These are phyloP conservation scores for Drosophila cognata DNA, from an alignment of 2,888 invertebrate species.

Conservation along the genomic window DNA sequence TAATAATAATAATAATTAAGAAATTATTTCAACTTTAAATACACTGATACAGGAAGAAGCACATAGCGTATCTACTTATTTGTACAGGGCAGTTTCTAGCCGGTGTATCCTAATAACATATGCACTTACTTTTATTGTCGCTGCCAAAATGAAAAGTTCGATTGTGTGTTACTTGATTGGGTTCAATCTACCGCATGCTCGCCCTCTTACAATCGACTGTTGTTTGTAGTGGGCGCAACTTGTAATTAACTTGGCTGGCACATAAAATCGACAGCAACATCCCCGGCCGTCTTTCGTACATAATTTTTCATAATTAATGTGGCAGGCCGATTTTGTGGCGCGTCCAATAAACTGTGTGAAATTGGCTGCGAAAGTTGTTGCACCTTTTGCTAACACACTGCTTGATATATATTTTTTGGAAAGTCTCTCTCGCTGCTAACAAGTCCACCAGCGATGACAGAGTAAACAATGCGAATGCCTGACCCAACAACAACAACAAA, in stretches of 20 bases:
- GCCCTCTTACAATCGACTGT: conserved; percentile 29
- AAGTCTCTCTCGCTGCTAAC: conserved; percentile 21
- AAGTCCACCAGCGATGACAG: conserved; percentile 29
- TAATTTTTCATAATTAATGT: conserved; percentile 69
- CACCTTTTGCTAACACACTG: conserved; percentile 21
- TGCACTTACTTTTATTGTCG: conserved; percentile 56
- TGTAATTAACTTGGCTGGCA: conserved; percentile 76
- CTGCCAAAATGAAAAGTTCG: conserved; percentile 69
- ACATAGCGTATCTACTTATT: no score
- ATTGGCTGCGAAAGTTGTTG: conserved; percentile 68
- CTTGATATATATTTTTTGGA: conserved; percentile 24
- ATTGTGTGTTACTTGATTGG: conserved; percentile 75
- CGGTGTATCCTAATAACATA: background rate
- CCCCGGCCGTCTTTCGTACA: conserved; percentile 48
- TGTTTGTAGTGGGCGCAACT: conserved; percentile 76
- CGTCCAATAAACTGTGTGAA: conserved; percentile 60
- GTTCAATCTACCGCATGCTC: conserved; percentile 36
- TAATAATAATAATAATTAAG: background rate
- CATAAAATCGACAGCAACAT: conserved; percentile 48
- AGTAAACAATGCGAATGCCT: conserved; percentile 36
- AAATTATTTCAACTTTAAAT: background rate
- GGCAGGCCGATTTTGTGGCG: conserved; percentile 44
- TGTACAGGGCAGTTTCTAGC: conserved; percentile 8
- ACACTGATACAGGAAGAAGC: background rate
- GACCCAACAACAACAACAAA: conserved; percentile 3